Evolutionary conservation across 1,140 invertebrate species (phyloP), one percentile per base, ranked within the genome.

Genomic region (Aphidius ervi): DNA sequence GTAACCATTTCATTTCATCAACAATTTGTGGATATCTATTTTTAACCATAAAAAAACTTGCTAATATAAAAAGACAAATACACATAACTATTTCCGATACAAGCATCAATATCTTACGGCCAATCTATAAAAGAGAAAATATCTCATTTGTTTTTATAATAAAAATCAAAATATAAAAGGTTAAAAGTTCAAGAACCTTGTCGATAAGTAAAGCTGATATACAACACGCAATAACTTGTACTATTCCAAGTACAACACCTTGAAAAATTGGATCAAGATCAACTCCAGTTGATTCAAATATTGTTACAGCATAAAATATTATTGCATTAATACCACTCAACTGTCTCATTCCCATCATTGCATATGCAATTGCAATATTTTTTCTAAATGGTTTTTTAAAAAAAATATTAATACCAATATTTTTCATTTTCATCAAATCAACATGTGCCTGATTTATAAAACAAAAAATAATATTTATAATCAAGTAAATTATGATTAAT

Each of bases 141-240:
- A 42, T 41, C 42, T 41, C 52, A 41, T 16, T 10, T n/a, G 37
- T 40, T 41, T 37, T 46, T 48, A 9, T 6, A 16, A 9, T 47
- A 5, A 48, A 54, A 45, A 54, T 61, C 7, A n/a, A 54, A 39
- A 54, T 54, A 16, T 61, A 23, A 23, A 40, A 66, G 61, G 61
- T 62, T 63, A 4, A 39, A 39, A 56, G 46, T 58, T 48, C 40
- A 42, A 40, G 48, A 68, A 68, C 82, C 74, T 75, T 85, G 70
- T 86, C 86, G 56, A 94, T 86, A 48, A 91, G 68, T 55, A 85
- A 57, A 0, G 85, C 78, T 7, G 87, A 84, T 2, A 85, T 71
- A n/a, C 84, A 73, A 10, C 88, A 91, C 9, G 85, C 83, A 2
- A 86, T 46, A 7, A 94, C 84, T 74, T 92, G 88, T 23, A 92